Evolutionary conservation across 2,113 vertebrate species (phyloP), one percentile per base, ranked within the genome.

Genomic region (Lanius ludovicianus): DNA sequence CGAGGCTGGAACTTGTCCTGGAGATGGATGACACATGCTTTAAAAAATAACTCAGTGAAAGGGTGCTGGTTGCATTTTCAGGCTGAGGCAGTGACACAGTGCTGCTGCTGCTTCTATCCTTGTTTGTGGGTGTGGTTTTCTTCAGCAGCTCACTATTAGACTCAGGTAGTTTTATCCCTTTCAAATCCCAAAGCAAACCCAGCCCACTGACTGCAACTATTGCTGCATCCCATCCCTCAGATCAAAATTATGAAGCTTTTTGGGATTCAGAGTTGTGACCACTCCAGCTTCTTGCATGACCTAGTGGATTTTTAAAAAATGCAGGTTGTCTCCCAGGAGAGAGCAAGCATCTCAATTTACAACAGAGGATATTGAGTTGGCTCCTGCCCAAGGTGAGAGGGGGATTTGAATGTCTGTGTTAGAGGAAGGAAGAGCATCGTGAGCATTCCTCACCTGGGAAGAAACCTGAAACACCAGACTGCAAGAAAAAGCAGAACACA

Each of bases 301-400:
- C 9, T 30, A 18, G 3, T 33, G 24, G 24, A 68, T 15, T 19
- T 73, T n/a, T 49, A 5, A 7, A 39, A 42, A n/a, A n/a, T 33
- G 20, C 3, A 6, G 10, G 6, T 3, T 23, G 3, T 31, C 10
- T 93, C 25, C 13, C 37, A 60, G 23, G 4, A 55, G 20, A 52
- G 6, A 35, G 17, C 0, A 1, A 41, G 10, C 9, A 19, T 42
- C 42, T 85, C 47, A 70, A 15, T 4, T 52, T n/a, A 6, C 4
- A 41, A 23, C 24, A 21, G 8, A 25, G 42, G 7, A 14, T 16
- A 39, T 14, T 35, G 20, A 52, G 11, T 6, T 59, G 5, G 21
- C 47, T 15, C 42, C 25, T 19, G n/a, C 7, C 17, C 18, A 77
- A 68, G 14, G 7, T 22, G 7, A 59, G 41, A 33, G 9, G 47